Conservation (phyloP, 2,888 invertebrate genomes). For the Ophonus ardosiacus region DNA sequence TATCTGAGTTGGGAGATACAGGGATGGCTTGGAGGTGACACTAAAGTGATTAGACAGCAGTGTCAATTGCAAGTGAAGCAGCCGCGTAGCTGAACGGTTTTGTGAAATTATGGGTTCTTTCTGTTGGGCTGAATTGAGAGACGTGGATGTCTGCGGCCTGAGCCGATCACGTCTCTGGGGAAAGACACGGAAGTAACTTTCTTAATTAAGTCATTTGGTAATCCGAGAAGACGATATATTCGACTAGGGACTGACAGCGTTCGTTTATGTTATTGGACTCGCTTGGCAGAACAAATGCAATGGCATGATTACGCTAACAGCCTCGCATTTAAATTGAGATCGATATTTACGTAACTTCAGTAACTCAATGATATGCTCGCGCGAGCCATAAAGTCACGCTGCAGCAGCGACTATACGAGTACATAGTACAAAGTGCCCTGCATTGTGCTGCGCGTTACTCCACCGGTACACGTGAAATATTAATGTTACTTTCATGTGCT, state of each 20-base stretch:
- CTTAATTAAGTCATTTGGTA: slow-evolving; percentile 67
- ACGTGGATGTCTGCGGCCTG: background rate
- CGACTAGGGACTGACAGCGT: slow-evolving; percentile 64
- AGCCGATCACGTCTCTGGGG: slow-evolving; percentile 29
- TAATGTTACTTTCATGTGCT: slow-evolving; percentile 43
- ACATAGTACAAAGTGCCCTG: slow-evolving; percentile 6
- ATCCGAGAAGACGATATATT: slow-evolving; percentile 66
- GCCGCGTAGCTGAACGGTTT: background rate
- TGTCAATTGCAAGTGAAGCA: background rate
- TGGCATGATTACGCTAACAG: slow-evolving; percentile 60
- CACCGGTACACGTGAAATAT: slow-evolving; percentile 32
- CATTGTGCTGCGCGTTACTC: background rate
- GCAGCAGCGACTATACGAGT: background rate
- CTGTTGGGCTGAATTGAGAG: background rate
- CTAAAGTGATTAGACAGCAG: slow-evolving; percentile 23
- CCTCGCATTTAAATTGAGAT: slow-evolving; percentile 53
- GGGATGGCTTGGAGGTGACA: background rate
- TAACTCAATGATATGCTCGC: slow-evolving; percentile 45
- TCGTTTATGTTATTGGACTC: slow-evolving; percentile 66
- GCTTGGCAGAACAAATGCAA: slow-evolving; percentile 60
- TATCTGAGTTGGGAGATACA: background rate
- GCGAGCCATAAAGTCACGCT: slow-evolving; percentile 8
- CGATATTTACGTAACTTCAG: slow-evolving; percentile 52
- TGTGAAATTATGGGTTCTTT: slow-evolving; percentile 35
- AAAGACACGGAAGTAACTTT: slow-evolving; percentile 65